Percentiles rank a stretch among this genome's conserved stretches.
Conservation (phyloP, 2,888 invertebrate genomes). For the Ennomos quercinarius region DNA sequence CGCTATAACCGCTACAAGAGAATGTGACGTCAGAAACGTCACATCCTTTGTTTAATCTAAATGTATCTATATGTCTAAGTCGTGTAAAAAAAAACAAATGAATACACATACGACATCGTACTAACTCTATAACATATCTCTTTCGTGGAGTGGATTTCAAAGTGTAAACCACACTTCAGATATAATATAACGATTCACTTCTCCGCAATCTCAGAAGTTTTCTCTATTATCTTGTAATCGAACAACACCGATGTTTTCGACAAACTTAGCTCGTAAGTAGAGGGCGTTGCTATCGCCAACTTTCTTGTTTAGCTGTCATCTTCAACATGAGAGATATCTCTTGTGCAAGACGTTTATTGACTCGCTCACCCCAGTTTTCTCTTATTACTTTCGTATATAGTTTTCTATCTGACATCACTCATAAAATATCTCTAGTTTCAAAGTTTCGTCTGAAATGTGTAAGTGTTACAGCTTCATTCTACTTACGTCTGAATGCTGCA, state of each 20-base stretch:
- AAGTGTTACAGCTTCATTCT: no score
- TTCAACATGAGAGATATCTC: constrained; percentile 22
- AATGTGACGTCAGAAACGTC: no score
- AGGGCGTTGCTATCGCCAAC: constrained; percentile 23
- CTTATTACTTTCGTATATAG: constrained; percentile 27
- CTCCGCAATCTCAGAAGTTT: constrained; percentile 12
- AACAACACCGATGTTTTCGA: constrained; percentile 26
- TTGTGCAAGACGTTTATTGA: constrained; percentile 32
- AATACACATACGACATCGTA: no score
- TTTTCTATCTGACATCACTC: constrained; percentile 18
- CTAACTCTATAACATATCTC: no score
- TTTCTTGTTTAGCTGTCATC: constrained; percentile 28
- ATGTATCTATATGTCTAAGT: no score
- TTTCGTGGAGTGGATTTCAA: no score
- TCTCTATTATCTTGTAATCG: constrained; percentile 17
- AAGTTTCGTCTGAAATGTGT: constrained; percentile 17
- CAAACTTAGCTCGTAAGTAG: constrained; percentile 27
- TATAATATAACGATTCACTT: no score
- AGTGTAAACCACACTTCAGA: no score
- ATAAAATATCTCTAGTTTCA: constrained; percentile 13
- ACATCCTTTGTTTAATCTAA: no score
- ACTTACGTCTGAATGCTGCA: no score
- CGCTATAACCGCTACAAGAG: no score
- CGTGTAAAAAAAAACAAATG: no score
- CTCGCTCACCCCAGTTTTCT: constrained; percentile 22